phyloP scores from a whole-genome alignment of 2,888 invertebrate species.

The Orchesella flavescens region DNA sequence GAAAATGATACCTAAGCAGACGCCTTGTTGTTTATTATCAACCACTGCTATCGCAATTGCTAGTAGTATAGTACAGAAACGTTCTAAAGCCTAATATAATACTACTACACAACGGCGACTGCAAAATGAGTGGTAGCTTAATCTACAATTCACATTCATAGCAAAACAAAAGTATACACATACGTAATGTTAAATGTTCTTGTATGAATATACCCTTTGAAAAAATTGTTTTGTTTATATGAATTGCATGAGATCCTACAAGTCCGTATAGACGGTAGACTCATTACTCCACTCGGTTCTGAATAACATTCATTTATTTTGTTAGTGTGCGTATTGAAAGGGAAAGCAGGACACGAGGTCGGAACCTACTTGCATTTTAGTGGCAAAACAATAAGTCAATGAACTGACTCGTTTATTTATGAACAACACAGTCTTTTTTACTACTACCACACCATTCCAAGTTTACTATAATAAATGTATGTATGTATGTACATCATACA shows the following conservation, averaged over 20 bases:
- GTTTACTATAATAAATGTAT: slow-evolving; percentile 2
- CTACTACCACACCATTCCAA: too few species aligned
- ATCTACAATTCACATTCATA: too few species aligned
- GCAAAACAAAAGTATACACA: too few species aligned
- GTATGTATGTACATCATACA: neutral
- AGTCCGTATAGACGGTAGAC: neutral
- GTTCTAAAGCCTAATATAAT: too few species aligned
- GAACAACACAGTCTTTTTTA: neutral
- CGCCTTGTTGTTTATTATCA: too few species aligned
- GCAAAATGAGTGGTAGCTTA: too few species aligned
- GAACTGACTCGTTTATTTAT: slow-evolving; percentile 26
- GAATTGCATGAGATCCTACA: neutral
- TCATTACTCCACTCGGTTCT: neutral
- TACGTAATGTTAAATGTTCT: too few species aligned
- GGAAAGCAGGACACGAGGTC: slow-evolving; percentile 64
- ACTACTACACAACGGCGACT: too few species aligned
- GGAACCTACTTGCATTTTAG: slow-evolving; percentile 60
- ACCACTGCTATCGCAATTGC: too few species aligned
- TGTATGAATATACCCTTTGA: too few species aligned
- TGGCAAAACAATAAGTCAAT: slow-evolving; percentile 62
- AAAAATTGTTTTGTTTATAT: neutral
- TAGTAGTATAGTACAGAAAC: too few species aligned
- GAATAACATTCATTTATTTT: slow-evolving; percentile 4
- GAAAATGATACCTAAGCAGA: too few species aligned
- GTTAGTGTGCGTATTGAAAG: slow-evolving; percentile 49